Evolutionary conservation across 2,888 invertebrate species (phyloP).

Genomic region (Philaethria dido): DNA sequence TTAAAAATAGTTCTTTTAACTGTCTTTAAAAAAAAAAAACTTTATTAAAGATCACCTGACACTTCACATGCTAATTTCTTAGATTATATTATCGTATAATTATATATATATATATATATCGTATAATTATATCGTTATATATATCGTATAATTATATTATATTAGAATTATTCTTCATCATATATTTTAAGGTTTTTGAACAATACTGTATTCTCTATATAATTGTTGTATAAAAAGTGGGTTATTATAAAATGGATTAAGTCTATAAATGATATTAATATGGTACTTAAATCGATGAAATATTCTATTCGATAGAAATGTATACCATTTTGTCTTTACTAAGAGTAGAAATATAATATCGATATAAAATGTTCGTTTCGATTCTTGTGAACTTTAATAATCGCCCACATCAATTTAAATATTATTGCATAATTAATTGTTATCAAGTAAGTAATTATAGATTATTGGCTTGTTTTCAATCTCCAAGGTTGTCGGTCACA

Average conservation of each 20-base stretch:
- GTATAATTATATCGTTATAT: no score
- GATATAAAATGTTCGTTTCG: not conserved
- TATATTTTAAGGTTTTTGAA: constrained; percentile 8
- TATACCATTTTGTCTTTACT: not conserved
- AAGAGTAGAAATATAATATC: not conserved
- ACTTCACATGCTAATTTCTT: not conserved
- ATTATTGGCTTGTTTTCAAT: constrained; percentile 23
- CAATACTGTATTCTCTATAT: not conserved
- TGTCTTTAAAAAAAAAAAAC: not conserved
- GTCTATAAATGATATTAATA: not conserved
- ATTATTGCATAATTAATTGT: constrained; percentile 20
- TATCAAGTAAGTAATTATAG: constrained; percentile 20
- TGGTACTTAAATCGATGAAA: not conserved
- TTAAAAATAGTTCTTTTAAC: not conserved
- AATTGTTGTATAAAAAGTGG: not conserved
- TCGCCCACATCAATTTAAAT: constrained; percentile 17
- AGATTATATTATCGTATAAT: no score
- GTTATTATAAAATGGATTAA: not conserved
- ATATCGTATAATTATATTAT: no score
- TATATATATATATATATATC: no score
- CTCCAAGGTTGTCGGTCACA: constrained; percentile 12
- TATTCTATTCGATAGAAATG: not conserved
- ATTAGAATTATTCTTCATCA: not conserved
- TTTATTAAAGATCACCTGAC: not conserved
- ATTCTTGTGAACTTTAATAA: constrained; percentile 4